Percentiles rank a stretch among this genome's conserved stretches.
phyloP scores from a whole-genome alignment of 2,113 vertebrate species.

The Sinocyclocheilus maitianheensis region DNA sequence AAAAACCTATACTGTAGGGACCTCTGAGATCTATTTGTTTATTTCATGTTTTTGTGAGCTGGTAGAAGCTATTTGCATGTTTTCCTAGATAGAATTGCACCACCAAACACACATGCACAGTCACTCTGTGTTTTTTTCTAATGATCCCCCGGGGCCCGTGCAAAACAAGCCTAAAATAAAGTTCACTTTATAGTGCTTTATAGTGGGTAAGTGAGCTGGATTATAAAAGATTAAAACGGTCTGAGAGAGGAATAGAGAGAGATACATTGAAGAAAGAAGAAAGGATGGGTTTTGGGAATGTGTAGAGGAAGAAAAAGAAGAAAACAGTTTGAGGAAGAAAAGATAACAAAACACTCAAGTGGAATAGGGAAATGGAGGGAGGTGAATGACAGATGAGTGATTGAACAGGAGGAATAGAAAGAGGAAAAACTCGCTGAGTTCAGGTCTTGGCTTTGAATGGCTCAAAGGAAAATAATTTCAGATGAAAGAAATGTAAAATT shows the following conservation, averaged over 20 bases:
- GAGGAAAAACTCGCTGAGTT: neutral
- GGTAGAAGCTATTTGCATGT: conserved; percentile 1
- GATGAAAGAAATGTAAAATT: conserved; percentile 29
- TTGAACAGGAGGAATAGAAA: conserved; percentile 6
- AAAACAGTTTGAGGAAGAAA: conserved; percentile 7
- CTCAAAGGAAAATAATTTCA: conserved; percentile 18
- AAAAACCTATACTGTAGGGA: neutral
- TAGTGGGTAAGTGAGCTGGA: neutral
- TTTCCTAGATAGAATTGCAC: neutral
- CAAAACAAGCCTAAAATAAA: conserved; percentile 51
- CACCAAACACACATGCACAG: neutral
- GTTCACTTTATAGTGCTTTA: conserved; percentile 34
- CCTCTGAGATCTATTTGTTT: neutral
- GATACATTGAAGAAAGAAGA: neutral
- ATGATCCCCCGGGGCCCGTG: neutral
- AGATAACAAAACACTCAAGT: neutral
- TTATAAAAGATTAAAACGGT: conserved; percentile 46
- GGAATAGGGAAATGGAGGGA: neutral
- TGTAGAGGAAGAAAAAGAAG: neutral
- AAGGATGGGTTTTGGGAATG: neutral
- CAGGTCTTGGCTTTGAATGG: neutral
- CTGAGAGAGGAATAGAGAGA: neutral
- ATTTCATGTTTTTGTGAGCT: conserved; percentile 15
- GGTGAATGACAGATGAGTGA: neutral
- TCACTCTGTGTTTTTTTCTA: neutral